Evolutionary conservation across 1,140 invertebrate genomes (phyloP).

Genomic region (Stenopsyche tienmushanensis): DNA sequence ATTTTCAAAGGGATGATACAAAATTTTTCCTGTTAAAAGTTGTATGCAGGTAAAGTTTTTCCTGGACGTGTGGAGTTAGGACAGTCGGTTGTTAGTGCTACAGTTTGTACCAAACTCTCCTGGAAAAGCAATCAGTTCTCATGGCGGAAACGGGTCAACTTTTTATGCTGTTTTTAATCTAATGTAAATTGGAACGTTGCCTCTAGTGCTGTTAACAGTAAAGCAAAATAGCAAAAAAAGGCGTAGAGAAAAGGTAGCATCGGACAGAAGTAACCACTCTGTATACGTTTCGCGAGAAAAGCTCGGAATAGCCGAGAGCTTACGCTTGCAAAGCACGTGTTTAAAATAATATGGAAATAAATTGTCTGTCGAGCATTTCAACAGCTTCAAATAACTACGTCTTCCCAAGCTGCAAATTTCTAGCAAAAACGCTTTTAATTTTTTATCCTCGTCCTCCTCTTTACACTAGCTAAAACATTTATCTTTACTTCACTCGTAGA

Average conservation of each 20-base stretch:
- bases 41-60: slow-evolving; percentile 1
- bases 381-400: slow-evolving; percentile 14
- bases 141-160: slow-evolving; percentile 20
- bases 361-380: slow-evolving; percentile 17
- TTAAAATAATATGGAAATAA: slow-evolving; percentile 24
- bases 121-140: slow-evolving; percentile 27
- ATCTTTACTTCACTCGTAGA: too few species aligned
- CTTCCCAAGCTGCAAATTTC: neutral
- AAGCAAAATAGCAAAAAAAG: neutral
- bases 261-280: slow-evolving; percentile 2
- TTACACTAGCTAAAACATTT: too few species aligned
- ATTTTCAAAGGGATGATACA: neutral
- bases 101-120: slow-evolving; percentile 14
- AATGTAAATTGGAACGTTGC: slow-evolving; percentile 20
- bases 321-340: neutral
- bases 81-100: slow-evolving; percentile 13
- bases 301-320: slow-evolving; percentile 1
- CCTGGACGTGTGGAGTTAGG: slow-evolving; percentile 1
- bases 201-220: slow-evolving; percentile 1
- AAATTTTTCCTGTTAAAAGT: neutral
- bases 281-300: slow-evolving; percentile 1
- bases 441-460: neutral
- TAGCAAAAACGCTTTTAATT: slow-evolving; percentile 1
- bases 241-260: slow-evolving; percentile 5
- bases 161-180: slow-evolving; percentile 10